Evolutionary conservation across 2,113 vertebrate species (phyloP).

Genomic region (Nothocercus nigrocapillus): DNA sequence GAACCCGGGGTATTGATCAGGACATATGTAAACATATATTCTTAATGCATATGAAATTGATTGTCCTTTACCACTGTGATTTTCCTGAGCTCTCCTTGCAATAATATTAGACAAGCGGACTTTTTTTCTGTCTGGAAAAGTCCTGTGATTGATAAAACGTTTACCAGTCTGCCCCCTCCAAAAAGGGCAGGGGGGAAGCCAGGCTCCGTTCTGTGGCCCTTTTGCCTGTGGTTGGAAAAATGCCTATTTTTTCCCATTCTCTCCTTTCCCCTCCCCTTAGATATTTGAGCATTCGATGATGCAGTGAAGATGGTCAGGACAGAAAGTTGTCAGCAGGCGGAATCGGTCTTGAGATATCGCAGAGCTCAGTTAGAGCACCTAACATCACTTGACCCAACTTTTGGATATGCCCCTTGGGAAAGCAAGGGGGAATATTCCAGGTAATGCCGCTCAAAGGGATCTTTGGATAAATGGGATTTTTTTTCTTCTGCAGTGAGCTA

Average conservation of each 20-base stretch:
- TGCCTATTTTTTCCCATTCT: neutral
- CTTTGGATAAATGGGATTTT: neutral
- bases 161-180: rapidly evolving
- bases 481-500: neutral
- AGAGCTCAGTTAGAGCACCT: neutral
- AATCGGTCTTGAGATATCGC: neutral
- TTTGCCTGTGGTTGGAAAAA: neutral
- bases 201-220: neutral
- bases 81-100: neutral
- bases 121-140: neutral
- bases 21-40: neutral
- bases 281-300: neutral
- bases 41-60: neutral
- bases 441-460: neutral
- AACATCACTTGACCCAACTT: neutral
- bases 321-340: neutral
- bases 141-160: neutral
- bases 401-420: neutral
- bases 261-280: neutral
- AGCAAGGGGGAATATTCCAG: neutral
- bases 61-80: neutral
- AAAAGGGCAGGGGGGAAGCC: neutral
- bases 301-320: neutral
- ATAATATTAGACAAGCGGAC: neutral
- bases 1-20: neutral